Percentiles rank a stretch among this genome's conserved stretches.
These are phyloP conservation scores for Heterodera filipjevi DNA, from an alignment of 2,888 invertebrate genomes.

Conservation along the genomic window DNA sequence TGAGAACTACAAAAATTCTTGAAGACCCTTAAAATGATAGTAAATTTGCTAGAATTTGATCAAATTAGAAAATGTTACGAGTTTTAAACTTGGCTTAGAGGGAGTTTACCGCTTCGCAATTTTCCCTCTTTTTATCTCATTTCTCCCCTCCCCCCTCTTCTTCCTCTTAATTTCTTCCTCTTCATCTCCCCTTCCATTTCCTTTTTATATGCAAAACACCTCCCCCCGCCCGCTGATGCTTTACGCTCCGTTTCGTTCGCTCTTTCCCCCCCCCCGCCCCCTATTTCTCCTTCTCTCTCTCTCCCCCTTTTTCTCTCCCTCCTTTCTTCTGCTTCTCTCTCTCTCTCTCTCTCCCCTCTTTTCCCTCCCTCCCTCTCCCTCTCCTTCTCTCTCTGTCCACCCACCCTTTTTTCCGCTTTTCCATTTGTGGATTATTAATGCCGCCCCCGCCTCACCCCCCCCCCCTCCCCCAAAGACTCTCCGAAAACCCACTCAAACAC, in stretches of 20 bases:
- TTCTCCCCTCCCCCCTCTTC: neutral
- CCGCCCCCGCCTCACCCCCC: neutral
- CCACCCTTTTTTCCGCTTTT: neutral
- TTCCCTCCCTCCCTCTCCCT: neutral
- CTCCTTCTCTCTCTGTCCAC: neutral
- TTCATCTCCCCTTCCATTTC: neutral
- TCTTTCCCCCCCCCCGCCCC: neutral
- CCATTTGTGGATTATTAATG: conserved; percentile 17
- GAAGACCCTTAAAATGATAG: too few relatives aligned
- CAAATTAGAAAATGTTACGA: too few relatives aligned
- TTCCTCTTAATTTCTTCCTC: neutral
- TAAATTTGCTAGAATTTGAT: too few relatives aligned
- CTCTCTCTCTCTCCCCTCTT: neutral
- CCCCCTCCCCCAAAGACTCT: neutral
- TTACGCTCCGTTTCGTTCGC: neutral
- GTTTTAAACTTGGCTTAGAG: too few relatives aligned
- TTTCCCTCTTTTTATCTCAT: neutral
- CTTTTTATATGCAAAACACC: neutral
- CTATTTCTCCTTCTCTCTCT: neutral
- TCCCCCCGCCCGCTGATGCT: neutral
- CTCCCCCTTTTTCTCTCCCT: neutral
- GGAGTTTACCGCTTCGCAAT: too few relatives aligned
- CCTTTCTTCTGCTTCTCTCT: neutral
- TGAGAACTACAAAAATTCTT: too few relatives aligned
- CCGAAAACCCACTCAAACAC: neutral